Evolutionary conservation across 1,140 invertebrate species (phyloP).

Genomic region (Lysiphlebus fabarum): DNA sequence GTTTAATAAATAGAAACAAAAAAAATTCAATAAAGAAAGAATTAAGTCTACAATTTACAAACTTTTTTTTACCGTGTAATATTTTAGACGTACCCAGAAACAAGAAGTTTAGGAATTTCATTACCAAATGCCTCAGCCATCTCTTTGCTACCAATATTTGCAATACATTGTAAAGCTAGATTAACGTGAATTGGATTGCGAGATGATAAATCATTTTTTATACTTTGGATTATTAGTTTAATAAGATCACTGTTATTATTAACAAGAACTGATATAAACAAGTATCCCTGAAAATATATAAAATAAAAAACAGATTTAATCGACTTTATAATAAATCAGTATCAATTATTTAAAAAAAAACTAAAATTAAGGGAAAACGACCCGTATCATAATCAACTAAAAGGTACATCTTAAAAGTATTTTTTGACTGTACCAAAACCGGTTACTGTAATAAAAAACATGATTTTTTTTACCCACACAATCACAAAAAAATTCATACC

Average conservation of each 20-base stretch:
- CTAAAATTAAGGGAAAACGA: too few species aligned
- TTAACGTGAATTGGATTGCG: constrained; percentile 98
- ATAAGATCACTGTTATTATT: constrained; percentile 99
- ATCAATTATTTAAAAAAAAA: background rate
- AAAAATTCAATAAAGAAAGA: too few species aligned
- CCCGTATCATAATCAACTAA: too few species aligned
- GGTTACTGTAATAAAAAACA: too few species aligned
- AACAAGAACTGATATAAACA: constrained; percentile 99
- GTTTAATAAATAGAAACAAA: too few species aligned
- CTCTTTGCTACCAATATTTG: constrained; percentile 98
- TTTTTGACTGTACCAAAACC: too few species aligned
- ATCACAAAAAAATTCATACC: too few species aligned
- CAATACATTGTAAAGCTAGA: constrained; percentile 98
- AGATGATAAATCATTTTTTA: constrained; percentile 97
- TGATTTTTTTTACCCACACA: too few species aligned
- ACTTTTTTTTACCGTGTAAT: too few species aligned
- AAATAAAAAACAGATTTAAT: constrained; percentile 6
- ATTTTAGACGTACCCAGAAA: too few species aligned
- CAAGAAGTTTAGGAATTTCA: constrained; percentile 96
- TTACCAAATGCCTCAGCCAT: constrained; percentile 99
- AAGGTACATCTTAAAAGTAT: too few species aligned
- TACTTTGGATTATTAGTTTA: constrained; percentile 98
- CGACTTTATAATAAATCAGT: background rate
- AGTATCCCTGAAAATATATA: constrained; percentile 77
- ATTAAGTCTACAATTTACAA: too few species aligned